These are phyloP conservation scores for Delphinus delphis DNA, from an alignment of 2,113 vertebrate genomes.

Conservation along the genomic window DNA sequence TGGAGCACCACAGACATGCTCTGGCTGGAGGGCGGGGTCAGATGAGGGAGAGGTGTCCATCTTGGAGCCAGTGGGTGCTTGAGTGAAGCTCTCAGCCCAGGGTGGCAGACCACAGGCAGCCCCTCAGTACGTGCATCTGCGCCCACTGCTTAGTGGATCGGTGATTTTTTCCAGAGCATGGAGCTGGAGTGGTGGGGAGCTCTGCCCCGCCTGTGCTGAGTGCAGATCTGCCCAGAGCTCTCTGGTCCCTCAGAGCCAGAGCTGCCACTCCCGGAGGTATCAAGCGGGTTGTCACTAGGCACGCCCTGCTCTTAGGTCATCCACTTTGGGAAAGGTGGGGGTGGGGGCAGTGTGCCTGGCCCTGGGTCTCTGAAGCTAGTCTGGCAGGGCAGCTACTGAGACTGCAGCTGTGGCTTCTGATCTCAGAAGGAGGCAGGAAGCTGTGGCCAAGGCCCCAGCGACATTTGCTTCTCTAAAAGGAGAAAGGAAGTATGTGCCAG, in stretches of 20 bases:
- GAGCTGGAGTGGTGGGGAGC: neutral
- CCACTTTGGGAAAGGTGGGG: neutral
- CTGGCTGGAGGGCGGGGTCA: neutral
- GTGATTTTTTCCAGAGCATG: neutral
- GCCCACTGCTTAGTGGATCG: neutral
- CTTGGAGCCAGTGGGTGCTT: neutral
- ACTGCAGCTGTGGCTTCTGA: slow-evolving; percentile 45
- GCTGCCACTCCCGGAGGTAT: neutral
- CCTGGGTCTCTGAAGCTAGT: neutral
- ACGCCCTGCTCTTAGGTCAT: neutral
- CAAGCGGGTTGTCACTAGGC: neutral
- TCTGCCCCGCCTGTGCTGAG: neutral
- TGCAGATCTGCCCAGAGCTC: neutral
- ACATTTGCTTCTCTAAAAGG: slow-evolving; percentile 20
- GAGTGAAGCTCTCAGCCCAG: neutral
- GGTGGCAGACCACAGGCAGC: neutral
- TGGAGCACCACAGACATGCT: neutral
- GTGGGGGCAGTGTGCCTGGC: neutral
- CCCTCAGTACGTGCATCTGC: neutral
- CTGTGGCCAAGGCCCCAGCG: slow-evolving; percentile 55
- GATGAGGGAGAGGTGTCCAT: neutral
- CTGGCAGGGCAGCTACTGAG: neutral
- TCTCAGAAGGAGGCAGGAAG: slow-evolving; percentile 67
- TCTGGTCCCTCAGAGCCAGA: neutral
- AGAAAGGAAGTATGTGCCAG: slow-evolving; percentile 57